Conservation (phyloP, 2,797 vertebrate genomes). For the Parauchenoglanis ngamensis region DNA sequence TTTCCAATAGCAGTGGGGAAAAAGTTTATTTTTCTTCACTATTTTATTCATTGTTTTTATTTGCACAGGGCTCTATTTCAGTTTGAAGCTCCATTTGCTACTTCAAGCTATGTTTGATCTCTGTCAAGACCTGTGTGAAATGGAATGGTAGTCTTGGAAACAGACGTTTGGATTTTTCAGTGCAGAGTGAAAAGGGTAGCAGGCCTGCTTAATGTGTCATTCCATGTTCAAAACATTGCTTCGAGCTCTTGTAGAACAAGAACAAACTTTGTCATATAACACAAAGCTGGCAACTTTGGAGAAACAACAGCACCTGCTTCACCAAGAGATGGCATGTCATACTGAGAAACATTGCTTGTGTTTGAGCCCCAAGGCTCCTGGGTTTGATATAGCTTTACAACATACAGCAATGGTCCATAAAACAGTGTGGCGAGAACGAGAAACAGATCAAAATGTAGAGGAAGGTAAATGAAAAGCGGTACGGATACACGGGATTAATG, state of each 20-base stretch:
- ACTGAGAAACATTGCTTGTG: slow-evolving; percentile 24
- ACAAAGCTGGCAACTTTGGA: slow-evolving; percentile 31
- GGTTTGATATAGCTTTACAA: slow-evolving; percentile 14
- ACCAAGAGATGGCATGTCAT: background rate
- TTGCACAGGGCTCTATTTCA: slow-evolving; percentile 20
- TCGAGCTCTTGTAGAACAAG: background rate
- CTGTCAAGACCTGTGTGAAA: slow-evolving; percentile 22
- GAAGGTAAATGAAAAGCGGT: background rate
- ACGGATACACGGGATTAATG: background rate
- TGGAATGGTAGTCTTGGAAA: slow-evolving; percentile 44
- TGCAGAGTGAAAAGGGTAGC: slow-evolving; percentile 17
- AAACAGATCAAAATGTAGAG: background rate
- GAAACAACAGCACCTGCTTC: slow-evolving; percentile 31
- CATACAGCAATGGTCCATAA: background rate
- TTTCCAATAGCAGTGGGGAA: background rate
- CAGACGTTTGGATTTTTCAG: slow-evolving; percentile 16
- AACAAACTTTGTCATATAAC: slow-evolving; percentile 11
- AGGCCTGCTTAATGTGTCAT: slow-evolving; percentile 18
- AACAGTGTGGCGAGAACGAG: background rate
- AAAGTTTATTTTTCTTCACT: background rate
- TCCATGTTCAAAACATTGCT: slow-evolving; percentile 18
- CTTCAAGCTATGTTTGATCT: slow-evolving; percentile 25
- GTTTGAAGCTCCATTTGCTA: slow-evolving; percentile 14
- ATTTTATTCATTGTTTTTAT: slow-evolving; percentile 9
- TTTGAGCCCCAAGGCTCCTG: background rate